phyloP scores from a whole-genome alignment of 2,113 vertebrate genomes.

The Alligator sinensis region DNA sequence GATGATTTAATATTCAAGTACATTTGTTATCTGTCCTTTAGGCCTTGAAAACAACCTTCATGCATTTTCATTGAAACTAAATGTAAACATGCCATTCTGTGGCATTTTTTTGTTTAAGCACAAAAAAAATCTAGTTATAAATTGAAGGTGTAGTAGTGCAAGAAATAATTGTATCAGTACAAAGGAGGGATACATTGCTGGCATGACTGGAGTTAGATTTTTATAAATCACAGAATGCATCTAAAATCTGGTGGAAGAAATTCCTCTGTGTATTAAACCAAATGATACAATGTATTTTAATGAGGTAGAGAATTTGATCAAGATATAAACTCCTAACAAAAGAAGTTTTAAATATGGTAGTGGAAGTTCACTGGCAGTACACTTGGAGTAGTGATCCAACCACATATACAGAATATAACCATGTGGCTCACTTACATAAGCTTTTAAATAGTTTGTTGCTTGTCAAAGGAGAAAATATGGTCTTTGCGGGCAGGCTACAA shows the following conservation, averaged over 20 bases:
- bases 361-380: neutral
- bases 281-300: neutral
- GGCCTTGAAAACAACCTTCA: neutral
- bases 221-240: no score
- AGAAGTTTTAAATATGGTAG: accelerated
- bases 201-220: neutral
- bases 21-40: neutral
- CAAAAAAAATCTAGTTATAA: neutral
- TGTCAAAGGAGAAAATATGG: no score
- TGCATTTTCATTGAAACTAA: neutral
- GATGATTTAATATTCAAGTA: neutral
- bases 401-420: neutral
- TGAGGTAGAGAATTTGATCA: neutral
- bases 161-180: neutral
- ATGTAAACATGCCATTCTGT: neutral
- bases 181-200: neutral
- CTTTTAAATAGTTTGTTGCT: no score
- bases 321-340: neutral
- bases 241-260: neutral
- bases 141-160: neutral
- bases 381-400: accelerated
- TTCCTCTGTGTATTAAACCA: neutral
- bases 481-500: no score
- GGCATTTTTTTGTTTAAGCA: neutral
- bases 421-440: neutral